Conservation (phyloP, 2,113 vertebrate genomes). For the Podarcis cretensis region DNA sequence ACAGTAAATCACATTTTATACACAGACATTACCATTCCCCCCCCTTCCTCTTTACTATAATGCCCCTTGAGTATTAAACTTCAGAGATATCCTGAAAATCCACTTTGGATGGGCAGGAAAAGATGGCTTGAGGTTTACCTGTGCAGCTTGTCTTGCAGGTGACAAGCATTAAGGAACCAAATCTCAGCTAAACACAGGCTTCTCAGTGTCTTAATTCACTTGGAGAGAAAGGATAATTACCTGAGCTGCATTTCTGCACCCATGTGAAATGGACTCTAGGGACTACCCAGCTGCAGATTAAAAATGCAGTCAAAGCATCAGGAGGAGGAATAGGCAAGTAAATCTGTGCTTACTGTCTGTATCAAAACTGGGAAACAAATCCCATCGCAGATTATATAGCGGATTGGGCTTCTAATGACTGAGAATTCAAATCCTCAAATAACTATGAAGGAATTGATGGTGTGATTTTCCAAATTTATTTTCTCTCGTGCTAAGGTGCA, state of each 20-base stretch:
- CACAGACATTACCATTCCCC: slow-evolving; percentile 66
- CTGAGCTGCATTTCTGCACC: slow-evolving; percentile 68
- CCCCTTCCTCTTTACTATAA: slow-evolving; percentile 56
- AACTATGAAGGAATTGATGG: slow-evolving; percentile 21
- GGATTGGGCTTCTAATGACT: slow-evolving; percentile 27
- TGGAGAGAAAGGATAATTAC: slow-evolving; percentile 72
- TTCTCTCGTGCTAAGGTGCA: not conserved
- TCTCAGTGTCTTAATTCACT: slow-evolving; percentile 61
- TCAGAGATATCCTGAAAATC: slow-evolving; percentile 58
- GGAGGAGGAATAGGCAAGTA: slow-evolving; percentile 55
- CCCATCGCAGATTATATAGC: slow-evolving; percentile 45
- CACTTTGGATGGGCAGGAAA: slow-evolving; percentile 57
- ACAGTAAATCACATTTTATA: slow-evolving; percentile 64
- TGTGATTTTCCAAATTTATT: not conserved
- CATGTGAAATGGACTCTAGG: slow-evolving; percentile 68
- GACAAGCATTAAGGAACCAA: slow-evolving; percentile 62
- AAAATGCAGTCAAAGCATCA: slow-evolving; percentile 63
- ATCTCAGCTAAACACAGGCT: slow-evolving; percentile 62
- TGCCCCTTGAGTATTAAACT: slow-evolving; percentile 60
- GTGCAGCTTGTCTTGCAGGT: slow-evolving; percentile 58
- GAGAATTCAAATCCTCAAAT: slow-evolving; percentile 27
- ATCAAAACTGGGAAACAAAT: slow-evolving; percentile 63
- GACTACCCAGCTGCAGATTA: slow-evolving; percentile 70
- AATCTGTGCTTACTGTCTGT: slow-evolving; percentile 63
- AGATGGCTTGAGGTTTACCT: slow-evolving; percentile 63